Evolutionary conservation across 2,113 vertebrate genomes (phyloP), one percentile per base, ranked within the genome.

Genomic region (Paramisgurnus dabryanus): DNA sequence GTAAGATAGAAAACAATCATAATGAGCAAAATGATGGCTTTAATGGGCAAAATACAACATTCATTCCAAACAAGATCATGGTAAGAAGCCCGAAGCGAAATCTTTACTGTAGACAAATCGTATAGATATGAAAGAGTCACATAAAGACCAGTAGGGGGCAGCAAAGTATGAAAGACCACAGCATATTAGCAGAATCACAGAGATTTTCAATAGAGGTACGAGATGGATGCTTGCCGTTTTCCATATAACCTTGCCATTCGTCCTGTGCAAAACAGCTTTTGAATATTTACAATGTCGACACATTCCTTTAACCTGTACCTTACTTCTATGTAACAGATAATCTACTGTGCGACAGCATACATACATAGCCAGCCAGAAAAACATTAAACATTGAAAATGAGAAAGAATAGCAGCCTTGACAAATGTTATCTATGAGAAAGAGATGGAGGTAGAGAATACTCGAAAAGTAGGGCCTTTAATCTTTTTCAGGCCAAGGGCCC

Each of bases 241-340:
- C 83, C 80, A 87, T 80, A 85, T 83, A 87, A 81, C 82, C 86
- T 80, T 82, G 79, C 78, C 65, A 80, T 84, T 84, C 79, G 76
- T 80, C 81, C 72, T 76, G 78, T 66, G 58, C 68, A 70, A 76
- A 80, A 71, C 47, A 80, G 67, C 61, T 47, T 77, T 82, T 86
- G 80, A 86, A 80, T 84, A 84, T 86, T 86, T 82, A 84, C 82
- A 72, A 69, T 74, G n/a, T 67, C 71, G 40, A 40, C 60, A 73
- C 53, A 43, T 82, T 77, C 55, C 72, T 79, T 80, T 76, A 67
- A 67, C 61, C 77, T 75, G 67, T 75, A 57, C 50, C 58, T 57
- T 53, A 67, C 61, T 76, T 70, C 27, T 34, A 58, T 2, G 5
- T 40, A 64, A 67, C 12, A 79, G 60, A 65, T 66, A 69, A 76